These are phyloP conservation scores for Pseudomyrmex gracilis DNA, from an alignment of 1,140 invertebrate species.

Conservation along the genomic window DNA sequence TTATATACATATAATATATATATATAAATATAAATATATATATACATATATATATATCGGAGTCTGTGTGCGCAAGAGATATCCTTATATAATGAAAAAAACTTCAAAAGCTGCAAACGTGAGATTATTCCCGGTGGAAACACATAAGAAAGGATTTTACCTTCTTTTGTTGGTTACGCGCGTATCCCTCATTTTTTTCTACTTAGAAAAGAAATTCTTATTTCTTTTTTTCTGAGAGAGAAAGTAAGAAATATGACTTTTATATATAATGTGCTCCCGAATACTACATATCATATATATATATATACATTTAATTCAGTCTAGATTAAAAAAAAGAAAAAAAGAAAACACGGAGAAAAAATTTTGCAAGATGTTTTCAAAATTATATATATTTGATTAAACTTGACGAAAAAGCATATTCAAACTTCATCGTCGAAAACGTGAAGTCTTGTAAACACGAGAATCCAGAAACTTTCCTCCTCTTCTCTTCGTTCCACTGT, in stretches of 20 bases:
- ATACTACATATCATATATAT: no score
- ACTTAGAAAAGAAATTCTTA: not conserved
- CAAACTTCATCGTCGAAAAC: no score
- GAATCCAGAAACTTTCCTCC: no score
- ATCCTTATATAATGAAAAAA: slow-evolving; percentile 34
- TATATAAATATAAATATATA: no score
- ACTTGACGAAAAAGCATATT: no score
- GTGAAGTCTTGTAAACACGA: no score
- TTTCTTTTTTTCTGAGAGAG: slow-evolving; percentile 7
- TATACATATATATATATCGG: no score
- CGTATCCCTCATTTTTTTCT: slow-evolving; percentile 29
- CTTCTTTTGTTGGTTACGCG: slow-evolving; percentile 1
- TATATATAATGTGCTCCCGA: not conserved
- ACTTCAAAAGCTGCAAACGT: slow-evolving; percentile 2
- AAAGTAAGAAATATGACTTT: not conserved
- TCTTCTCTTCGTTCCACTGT: no score
- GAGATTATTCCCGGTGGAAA: slow-evolving; percentile 22
- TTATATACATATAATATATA: no score
- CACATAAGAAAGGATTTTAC: slow-evolving; percentile 35
- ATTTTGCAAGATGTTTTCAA: no score
- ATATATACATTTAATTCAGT: no score
- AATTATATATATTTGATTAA: no score
- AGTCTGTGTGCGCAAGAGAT: not conserved
- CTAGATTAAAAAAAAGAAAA: not conserved
- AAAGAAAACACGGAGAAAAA: not conserved